Evolutionary conservation across 2,113 vertebrate species (phyloP).

Genomic region (Empidonax traillii): DNA sequence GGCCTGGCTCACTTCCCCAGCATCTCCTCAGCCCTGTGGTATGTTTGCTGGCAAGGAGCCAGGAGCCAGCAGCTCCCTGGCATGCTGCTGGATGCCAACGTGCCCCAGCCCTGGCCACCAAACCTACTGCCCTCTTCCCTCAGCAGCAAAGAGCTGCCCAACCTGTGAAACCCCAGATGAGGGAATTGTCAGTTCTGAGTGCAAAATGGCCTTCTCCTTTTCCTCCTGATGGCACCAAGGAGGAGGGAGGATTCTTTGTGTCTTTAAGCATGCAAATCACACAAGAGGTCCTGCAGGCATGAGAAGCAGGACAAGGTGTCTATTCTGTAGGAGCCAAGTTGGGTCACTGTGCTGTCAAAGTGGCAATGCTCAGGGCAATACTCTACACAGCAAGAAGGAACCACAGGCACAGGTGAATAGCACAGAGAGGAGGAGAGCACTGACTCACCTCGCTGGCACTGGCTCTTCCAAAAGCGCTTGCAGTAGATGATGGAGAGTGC

Average conservation of each 20-base stretch:
- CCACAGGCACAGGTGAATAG: accelerated
- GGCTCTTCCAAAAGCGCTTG: conserved; percentile 75
- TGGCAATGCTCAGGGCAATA: accelerated
- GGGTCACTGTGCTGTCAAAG: neutral
- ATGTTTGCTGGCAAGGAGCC: neutral
- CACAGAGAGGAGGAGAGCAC: neutral
- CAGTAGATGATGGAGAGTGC: conserved; percentile 76
- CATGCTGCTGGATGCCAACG: neutral
- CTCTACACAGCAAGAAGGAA: neutral
- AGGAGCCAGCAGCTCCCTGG: neutral
- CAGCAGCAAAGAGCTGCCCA: neutral
- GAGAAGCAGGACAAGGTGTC: neutral
- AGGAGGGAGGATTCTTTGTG: neutral
- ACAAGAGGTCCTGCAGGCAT: neutral
- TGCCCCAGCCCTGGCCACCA: neutral
- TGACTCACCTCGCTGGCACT: conserved; percentile 71
- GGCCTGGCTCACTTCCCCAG: conserved; percentile 1
- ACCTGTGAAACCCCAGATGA: neutral
- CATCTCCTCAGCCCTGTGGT: neutral
- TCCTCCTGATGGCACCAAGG: neutral
- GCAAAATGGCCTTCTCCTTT: neutral
- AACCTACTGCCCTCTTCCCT: neutral
- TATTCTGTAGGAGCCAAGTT: neutral
- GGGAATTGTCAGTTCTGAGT: neutral
- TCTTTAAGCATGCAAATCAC: neutral